These are phyloP conservation scores for Ophion ellenae DNA, from an alignment of 2,888 invertebrate genomes.

Conservation along the genomic window DNA sequence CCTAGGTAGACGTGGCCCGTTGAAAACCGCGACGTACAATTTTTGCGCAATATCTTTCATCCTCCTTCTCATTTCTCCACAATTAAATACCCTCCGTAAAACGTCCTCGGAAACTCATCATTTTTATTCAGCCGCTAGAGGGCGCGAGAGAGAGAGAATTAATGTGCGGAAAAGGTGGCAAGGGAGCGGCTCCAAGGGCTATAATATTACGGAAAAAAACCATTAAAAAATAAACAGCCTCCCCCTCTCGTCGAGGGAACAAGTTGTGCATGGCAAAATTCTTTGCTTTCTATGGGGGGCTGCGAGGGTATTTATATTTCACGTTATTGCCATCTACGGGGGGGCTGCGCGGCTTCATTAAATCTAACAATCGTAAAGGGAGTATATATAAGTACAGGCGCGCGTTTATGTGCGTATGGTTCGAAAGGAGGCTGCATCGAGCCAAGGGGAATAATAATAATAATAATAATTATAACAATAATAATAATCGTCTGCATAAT, in stretches of 20 bases:
- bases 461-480: constrained; percentile 9
- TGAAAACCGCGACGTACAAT: constrained; percentile 19
- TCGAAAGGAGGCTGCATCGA: constrained; percentile 8
- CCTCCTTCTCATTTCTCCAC: background rate
- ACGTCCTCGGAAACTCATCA: constrained; percentile 16
- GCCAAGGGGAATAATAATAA: constrained; percentile 39
- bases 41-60: constrained; percentile 29
- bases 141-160: background rate
- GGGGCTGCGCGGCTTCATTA: constrained; percentile 47
- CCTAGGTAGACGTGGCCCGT: too few relatives aligned
- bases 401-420: constrained; percentile 4
- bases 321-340: constrained; percentile 38
- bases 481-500: constrained; percentile 29
- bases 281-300: background rate
- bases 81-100: background rate
- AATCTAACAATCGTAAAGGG: constrained; percentile 54
- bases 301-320: constrained; percentile 26
- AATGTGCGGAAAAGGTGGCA: constrained; percentile 35
- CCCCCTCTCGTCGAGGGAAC: constrained; percentile 3
- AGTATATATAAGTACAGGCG: constrained; percentile 16
- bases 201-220: background rate
- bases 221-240: background rate
- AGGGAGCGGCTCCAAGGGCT: constrained; percentile 15
- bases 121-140: constrained; percentile 22
- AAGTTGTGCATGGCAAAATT: constrained; percentile 19